Percentiles rank a stretch among this genome's conserved stretches.
Conservation (phyloP, 2,113 vertebrate species). For the Lagenorhynchus albirostris region DNA sequence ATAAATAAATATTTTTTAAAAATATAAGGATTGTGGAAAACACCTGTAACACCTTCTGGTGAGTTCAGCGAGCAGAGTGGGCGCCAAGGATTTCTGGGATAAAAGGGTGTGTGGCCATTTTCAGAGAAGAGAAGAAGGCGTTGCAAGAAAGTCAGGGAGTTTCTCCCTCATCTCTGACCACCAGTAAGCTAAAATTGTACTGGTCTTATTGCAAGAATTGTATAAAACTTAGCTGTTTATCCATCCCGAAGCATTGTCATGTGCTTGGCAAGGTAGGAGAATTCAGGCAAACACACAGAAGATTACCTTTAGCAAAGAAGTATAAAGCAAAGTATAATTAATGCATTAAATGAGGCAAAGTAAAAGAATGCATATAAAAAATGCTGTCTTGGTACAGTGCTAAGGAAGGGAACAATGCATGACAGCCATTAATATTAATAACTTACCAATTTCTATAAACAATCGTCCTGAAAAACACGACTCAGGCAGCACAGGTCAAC, state of each 20-base stretch:
- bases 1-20: no score
- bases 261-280: not conserved
- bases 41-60: not conserved
- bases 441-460: not conserved
- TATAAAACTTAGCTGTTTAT: not conserved
- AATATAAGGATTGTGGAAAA: not conserved
- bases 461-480: not conserved
- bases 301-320: not conserved
- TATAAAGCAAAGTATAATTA: conserved; percentile 31
- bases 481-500: not conserved
- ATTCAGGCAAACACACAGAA: not conserved
- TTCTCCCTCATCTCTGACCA: not conserved
- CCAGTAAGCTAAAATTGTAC: not conserved
- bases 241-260: not conserved
- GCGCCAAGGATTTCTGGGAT: not conserved
- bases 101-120: not conserved
- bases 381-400: not conserved
- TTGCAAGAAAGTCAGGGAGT: not conserved
- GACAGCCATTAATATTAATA: not conserved
- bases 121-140: not conserved
- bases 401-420: not conserved
- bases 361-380: conserved; percentile 23
- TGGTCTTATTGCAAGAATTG: conserved; percentile 8
- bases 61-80: not conserved
- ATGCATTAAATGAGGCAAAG: conserved; percentile 26